Base-by-base conservation (phyloP, 2,797 vertebrate species). In the Astyanax mexicanus region DNA sequence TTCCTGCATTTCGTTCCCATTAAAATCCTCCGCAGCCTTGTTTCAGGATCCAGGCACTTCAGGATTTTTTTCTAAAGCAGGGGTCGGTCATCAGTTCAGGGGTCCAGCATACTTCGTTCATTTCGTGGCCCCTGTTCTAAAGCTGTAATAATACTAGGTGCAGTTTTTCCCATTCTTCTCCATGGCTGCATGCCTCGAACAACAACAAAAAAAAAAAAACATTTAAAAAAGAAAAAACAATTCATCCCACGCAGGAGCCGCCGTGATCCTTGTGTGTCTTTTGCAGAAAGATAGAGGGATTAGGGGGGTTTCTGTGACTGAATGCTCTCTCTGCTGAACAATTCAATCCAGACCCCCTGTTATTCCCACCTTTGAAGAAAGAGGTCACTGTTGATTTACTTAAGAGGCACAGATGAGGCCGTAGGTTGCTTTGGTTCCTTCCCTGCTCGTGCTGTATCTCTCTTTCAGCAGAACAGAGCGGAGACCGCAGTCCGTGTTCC, bases 351-450 rank as follows among this genome's bases (percentile, higher is more conserved):
- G 19, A 11, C 19, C 23, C n/a, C 25, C 42, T 89, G 90, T 74
- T 85, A 85, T 93, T 92, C 89, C 57, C 27, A 19, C 76, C 77
- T 72, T 21, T 75, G 88, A 83, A 92, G 89, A 93, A 89, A 94
- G 93, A 93, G 92, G 92, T 93, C 93, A 91, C 90, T 94, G 87
- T 93, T 94, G 93, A 87, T 91, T 93, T 91, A 93, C 69, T 86
- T 87, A 70, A 70, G 49, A 55, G 23, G 13, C 37, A 52, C 17
- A 52, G 27, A n/a, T 13, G 12, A 7, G 27, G 66, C 1, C 6
- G 21, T 27, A 15, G 21, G 32, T 29, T 19, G 19, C 10, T 15
- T 35, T 66, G n/a, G n/a, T n/a, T 0, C n/a, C 21, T 66, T 0
- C n/a, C 21, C 19, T n/a, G 2, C 42, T 45, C 42, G 5, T 60